Percentiles rank a stretch among this genome's conserved stretches.
These are phyloP conservation scores for Caenorhabditis latens DNA, from an alignment of 1,140 invertebrate genomes.

Conservation along the genomic window DNA sequence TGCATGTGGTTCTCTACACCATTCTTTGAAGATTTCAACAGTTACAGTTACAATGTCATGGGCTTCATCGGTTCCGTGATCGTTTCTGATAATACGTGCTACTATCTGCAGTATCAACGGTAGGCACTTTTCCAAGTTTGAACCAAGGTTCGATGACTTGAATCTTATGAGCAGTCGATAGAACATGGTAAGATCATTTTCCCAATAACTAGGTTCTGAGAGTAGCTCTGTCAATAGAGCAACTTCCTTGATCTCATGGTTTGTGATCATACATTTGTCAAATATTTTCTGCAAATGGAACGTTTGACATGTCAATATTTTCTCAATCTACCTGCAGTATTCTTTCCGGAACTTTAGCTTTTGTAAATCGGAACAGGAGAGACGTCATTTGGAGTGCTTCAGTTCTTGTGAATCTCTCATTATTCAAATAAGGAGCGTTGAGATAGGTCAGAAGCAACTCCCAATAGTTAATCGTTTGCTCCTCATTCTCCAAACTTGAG, in stretches of 20 bases:
- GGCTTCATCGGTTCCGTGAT: constrained; percentile 5
- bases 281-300: constrained; percentile 6
- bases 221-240: neutral
- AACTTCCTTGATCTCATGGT: constrained; percentile 18
- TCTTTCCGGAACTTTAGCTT: neutral
- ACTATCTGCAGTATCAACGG: constrained; percentile 36
- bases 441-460: neutral
- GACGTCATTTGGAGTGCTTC: constrained; percentile 27
- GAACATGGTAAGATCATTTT: constrained; percentile 32
- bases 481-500: neutral
- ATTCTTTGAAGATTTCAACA: constrained; percentile 44
- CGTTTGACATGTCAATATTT: neutral
- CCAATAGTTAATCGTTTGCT: neutral
- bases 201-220: neutral
- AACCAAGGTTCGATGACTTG: constrained; percentile 5
- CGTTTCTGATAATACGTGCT: neutral
- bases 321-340: neutral
- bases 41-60: constrained; percentile 32
- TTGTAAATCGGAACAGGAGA: neutral
- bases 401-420: neutral
- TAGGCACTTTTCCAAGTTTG: constrained; percentile 18
- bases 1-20: constrained; percentile 29
- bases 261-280: constrained; percentile 31
- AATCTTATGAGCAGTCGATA: constrained; percentile 12
- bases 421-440: neutral